Percentiles rank a stretch among this genome's conserved stretches.
These are phyloP conservation scores for Platyscapa corneri DNA, from an alignment of 1,140 invertebrate species.

Conservation along the genomic window DNA sequence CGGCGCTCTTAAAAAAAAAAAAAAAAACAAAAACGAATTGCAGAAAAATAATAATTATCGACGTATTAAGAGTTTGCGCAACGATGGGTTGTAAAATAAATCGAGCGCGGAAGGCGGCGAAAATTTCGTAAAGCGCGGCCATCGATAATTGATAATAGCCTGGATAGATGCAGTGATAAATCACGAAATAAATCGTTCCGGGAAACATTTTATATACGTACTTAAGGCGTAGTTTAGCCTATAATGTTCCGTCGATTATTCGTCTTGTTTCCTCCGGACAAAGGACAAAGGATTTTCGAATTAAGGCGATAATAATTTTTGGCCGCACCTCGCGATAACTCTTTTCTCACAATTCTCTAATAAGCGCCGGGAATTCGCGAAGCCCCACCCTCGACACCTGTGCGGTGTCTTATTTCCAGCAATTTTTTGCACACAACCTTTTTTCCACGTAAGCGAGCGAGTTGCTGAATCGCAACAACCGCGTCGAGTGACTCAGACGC, in stretches of 20 bases:
- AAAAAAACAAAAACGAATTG: no score
- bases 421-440: background rate
- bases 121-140: background rate
- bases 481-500: no score
- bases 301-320: background rate
- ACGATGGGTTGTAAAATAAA: background rate
- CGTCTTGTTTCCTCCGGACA: background rate
- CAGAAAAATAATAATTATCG: background rate
- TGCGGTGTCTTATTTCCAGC: background rate
- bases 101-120: background rate
- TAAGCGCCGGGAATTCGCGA: background rate
- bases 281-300: background rate
- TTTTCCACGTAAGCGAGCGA: background rate
- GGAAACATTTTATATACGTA: background rate
- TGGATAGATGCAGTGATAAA: background rate
- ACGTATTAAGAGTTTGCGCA: background rate
- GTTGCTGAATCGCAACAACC: background rate
- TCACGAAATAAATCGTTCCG: background rate
- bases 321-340: background rate
- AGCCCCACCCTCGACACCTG: background rate
- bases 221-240: background rate
- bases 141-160: background rate
- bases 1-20: background rate
- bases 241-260: background rate
- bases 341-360: background rate